Evolutionary conservation across 2,888 invertebrate species (phyloP).

Genomic region (Apodemia zela): DNA sequence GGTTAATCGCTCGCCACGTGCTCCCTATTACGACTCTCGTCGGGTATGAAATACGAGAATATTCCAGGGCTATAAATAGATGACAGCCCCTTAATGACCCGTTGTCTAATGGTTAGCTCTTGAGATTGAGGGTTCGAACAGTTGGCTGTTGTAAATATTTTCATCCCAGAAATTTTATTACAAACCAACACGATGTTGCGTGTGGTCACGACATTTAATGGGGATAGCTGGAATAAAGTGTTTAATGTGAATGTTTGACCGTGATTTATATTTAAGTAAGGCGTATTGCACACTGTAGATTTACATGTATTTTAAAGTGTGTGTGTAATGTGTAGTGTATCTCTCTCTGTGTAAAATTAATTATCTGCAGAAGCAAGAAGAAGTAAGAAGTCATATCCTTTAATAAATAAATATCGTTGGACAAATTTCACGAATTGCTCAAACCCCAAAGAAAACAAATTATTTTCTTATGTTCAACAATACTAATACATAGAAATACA

Average conservation of each 20-base stretch:
- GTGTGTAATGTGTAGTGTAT: no score
- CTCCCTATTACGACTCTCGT: constrained; percentile 64
- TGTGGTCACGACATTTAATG: constrained; percentile 36
- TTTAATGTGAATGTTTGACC: constrained; percentile 13
- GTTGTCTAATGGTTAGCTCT: constrained; percentile 55
- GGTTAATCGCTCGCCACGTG: constrained; percentile 53
- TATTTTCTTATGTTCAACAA: no score
- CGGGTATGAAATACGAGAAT: constrained; percentile 65
- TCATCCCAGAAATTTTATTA: constrained; percentile 42
- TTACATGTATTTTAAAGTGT: no score
- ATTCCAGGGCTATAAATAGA: constrained; percentile 50
- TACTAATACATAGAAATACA: no score
- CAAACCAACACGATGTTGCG: constrained; percentile 35
- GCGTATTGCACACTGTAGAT: no score
- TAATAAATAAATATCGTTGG: no score
- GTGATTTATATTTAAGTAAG: constrained; percentile 1
- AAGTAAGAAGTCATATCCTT: no score
- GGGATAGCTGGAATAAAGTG: constrained; percentile 9
- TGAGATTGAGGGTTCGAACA: constrained; percentile 39
- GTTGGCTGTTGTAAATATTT: constrained; percentile 47
- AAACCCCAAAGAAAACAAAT: no score
- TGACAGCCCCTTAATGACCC: constrained; percentile 61
- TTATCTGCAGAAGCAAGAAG: no score
- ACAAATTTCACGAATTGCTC: no score
- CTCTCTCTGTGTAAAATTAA: no score